These are phyloP conservation scores for Palaemon carinicauda DNA, from an alignment of 1,140 invertebrate genomes.

Conservation along the genomic window DNA sequence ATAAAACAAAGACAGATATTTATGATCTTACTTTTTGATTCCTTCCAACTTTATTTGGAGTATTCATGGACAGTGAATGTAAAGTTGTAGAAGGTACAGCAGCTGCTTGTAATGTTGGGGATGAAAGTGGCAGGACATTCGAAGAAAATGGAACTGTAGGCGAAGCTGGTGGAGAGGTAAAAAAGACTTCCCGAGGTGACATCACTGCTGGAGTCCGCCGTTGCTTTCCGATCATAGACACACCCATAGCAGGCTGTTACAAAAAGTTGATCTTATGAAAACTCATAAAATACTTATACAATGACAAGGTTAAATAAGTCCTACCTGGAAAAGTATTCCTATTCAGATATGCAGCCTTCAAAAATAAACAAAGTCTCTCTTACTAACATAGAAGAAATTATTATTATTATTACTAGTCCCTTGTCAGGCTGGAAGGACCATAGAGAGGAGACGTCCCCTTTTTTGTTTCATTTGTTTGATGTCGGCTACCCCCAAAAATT, in stretches of 20 bases:
- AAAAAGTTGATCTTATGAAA: too few species aligned
- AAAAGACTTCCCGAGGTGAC: conserved; percentile 55
- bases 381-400: too few species aligned
- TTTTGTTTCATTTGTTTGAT: too few species aligned
- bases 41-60: background rate
- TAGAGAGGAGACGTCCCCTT: too few species aligned
- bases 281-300: too few species aligned
- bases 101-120: background rate
- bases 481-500: too few species aligned
- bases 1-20: background rate
- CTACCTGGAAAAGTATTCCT: too few species aligned
- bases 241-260: conserved; percentile 62
- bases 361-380: too few species aligned
- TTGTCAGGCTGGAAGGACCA: too few species aligned
- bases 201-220: conserved; percentile 59
- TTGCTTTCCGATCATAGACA: conserved; percentile 64
- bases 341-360: too few species aligned
- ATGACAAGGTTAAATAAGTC: too few species aligned
- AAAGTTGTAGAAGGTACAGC: background rate
- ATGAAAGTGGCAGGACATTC: background rate
- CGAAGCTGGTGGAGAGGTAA: conserved; percentile 48
- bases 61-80: background rate
- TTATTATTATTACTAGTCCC: too few species aligned
- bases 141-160: conserved; percentile 26
- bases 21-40: conserved; percentile 10